Conservation (phyloP, 2,113 vertebrate species). For the Lophotis ruficrista region DNA sequence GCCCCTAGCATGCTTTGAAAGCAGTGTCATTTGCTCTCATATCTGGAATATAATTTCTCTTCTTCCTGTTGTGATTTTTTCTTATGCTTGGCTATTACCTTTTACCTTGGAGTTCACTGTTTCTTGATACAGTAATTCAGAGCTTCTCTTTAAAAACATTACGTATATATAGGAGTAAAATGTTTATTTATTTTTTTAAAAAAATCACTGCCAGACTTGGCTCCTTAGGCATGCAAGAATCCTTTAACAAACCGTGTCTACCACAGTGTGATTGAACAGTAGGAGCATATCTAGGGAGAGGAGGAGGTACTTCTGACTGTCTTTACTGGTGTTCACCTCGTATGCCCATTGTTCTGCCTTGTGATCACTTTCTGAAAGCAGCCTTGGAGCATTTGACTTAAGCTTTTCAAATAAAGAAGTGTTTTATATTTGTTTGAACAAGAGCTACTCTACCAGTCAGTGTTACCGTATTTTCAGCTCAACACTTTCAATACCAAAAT, state of each 20-base stretch:
- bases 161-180: background rate
- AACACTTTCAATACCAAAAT: background rate
- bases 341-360: background rate
- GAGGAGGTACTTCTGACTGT: background rate
- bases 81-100: background rate
- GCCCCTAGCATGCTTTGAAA: slow-evolving; percentile 1
- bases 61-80: background rate
- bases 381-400: background rate
- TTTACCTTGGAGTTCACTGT: background rate
- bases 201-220: background rate
- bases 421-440: background rate
- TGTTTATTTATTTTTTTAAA: background rate
- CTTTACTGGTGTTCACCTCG: background rate
- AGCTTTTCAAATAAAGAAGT: background rate
- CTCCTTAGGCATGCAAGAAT: background rate
- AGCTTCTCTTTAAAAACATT: background rate
- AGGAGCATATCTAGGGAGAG: background rate
- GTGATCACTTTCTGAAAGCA: background rate
- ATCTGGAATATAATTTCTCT: background rate
- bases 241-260: background rate
- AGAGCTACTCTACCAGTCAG: background rate
- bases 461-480: background rate
- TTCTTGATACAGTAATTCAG: background rate
- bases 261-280: background rate
- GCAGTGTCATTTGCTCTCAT: background rate